Conservation (phyloP, 2,113 vertebrate species). For the Motacilla alba region DNA sequence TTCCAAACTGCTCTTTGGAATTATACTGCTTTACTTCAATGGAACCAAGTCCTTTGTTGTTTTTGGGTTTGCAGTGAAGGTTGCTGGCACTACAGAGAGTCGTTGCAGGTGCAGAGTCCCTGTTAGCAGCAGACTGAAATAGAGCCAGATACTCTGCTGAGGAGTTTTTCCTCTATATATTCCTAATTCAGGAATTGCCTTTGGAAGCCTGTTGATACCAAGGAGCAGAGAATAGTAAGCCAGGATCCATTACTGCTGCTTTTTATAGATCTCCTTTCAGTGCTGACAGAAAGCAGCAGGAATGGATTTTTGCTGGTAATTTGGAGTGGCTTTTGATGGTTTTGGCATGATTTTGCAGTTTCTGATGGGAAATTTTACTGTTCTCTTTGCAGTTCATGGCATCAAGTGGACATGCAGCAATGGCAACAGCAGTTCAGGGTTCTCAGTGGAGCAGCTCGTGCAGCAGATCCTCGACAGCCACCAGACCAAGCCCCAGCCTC, state of each 20-base stretch:
- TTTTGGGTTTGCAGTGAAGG: background rate
- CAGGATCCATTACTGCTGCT: background rate
- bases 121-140: background rate
- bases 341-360: background rate
- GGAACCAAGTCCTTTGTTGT: background rate
- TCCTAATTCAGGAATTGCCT: background rate
- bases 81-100: background rate
- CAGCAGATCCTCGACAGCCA: constrained; percentile 99
- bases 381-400: constrained; percentile 92
- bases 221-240: background rate
- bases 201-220: background rate
- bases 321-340: background rate
- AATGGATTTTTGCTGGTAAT: background rate
- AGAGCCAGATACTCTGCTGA: background rate
- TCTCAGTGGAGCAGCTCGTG: constrained; percentile 99
- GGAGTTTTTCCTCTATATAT: background rate
- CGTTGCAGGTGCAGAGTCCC: background rate
- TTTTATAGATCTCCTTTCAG: background rate
- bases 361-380: constrained; percentile 64
- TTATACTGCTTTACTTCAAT: background rate
- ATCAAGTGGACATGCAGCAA: constrained; percentile 99
- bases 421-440: constrained; percentile 98
- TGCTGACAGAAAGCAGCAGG: background rate
- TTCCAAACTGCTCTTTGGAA: background rate
- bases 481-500: constrained; percentile 98